A percentile compares a stretch with the other conserved stretches of the same genome.
Conservation (phyloP, 2,113 vertebrate genomes). For the Proteles cristata region DNA sequence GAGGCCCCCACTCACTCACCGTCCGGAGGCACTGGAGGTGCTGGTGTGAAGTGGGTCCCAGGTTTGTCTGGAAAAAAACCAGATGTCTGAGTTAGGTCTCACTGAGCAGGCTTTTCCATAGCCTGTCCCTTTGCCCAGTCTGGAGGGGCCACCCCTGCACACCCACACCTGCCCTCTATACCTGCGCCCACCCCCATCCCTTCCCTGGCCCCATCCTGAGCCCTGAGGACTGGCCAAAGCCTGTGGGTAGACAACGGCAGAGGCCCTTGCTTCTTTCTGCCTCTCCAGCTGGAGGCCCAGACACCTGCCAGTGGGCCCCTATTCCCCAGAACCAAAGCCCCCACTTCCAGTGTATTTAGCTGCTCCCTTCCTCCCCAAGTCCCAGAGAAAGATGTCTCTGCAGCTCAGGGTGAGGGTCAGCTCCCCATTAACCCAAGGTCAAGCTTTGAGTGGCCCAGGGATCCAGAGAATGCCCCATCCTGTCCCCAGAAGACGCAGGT, state of each 20-base stretch:
- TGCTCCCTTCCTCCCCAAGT: neutral
- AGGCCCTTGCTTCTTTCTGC: neutral
- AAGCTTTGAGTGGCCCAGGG: neutral
- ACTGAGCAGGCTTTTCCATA: neutral
- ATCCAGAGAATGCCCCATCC: neutral
- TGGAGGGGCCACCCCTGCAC: neutral
- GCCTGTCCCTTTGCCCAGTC: neutral
- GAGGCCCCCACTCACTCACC: conserved; percentile 88
- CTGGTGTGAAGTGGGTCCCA: conserved; percentile 90
- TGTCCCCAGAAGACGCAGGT: neutral
- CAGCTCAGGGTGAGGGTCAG: neutral
- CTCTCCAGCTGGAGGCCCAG: neutral
- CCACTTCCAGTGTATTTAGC: neutral
- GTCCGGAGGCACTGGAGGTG: conserved; percentile 88
- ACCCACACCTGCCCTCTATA: neutral
- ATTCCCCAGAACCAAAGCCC: no score
- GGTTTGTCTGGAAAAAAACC: conserved; percentile 94
- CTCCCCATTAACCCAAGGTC: neutral
- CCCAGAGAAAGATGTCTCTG: neutral
- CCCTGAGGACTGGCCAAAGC: neutral
- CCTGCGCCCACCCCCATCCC: neutral
- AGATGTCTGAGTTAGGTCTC: neutral
- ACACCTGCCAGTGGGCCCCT: no score
- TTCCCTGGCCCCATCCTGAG: neutral
- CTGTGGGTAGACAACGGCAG: neutral